These are phyloP conservation scores for Mobula hypostoma DNA, from an alignment of 2,113 vertebrate genomes.

Conservation along the genomic window DNA sequence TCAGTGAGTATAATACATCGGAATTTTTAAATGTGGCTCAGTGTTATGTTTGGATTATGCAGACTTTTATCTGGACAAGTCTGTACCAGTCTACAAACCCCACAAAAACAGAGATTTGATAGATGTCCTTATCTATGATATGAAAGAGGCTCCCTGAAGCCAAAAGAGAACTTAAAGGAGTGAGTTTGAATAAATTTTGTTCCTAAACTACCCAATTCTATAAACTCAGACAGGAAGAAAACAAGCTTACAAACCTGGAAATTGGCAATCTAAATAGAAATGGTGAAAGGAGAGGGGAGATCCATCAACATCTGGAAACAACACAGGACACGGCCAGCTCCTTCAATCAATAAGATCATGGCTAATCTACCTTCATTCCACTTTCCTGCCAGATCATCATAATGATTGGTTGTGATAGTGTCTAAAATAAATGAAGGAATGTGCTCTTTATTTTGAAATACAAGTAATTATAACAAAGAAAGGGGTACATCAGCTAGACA, in stretches of 20 bases:
- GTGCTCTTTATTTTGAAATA: not conserved
- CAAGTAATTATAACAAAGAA: not conserved
- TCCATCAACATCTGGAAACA: not conserved
- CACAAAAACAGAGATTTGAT: not conserved
- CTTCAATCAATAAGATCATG: too few species aligned
- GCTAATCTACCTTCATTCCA: not conserved
- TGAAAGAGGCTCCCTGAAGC: not conserved
- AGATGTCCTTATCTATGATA: not conserved
- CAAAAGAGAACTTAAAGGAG: not conserved
- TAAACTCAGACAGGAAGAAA: not conserved
- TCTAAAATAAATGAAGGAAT: not conserved
- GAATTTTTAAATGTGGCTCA: constrained; percentile 12
- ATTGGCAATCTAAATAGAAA: not conserved
- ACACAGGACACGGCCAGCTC: too few species aligned
- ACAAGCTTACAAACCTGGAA: not conserved
- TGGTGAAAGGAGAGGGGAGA: not conserved
- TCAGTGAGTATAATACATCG: not conserved
- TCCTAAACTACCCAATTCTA: not conserved
- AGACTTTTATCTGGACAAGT: not conserved
- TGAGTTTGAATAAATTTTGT: not conserved
- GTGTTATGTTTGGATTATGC: not conserved
- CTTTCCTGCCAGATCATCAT: not conserved
- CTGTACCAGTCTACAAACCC: not conserved
- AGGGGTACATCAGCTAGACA: not conserved
- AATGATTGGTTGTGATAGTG: not conserved